These are phyloP conservation scores for Mylabris sibirica DNA, from an alignment of 2,888 invertebrate genomes.

Conservation along the genomic window DNA sequence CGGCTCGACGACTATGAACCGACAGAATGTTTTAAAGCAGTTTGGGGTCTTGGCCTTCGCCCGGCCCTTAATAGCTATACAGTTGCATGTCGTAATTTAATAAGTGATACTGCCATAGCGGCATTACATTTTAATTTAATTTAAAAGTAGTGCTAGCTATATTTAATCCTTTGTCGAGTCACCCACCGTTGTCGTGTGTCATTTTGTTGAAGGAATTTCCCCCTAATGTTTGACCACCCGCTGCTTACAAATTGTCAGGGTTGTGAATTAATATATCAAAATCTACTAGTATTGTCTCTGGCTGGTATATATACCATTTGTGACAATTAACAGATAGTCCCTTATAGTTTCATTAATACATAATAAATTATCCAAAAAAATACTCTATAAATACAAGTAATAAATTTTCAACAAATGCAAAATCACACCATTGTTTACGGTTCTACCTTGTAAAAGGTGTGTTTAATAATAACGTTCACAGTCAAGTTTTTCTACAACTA, in stretches of 20 bases:
- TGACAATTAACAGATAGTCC: conserved; percentile 35
- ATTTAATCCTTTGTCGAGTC: conserved; percentile 54
- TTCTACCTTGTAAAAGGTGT: conserved; percentile 21
- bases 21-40: conserved; percentile 30
- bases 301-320: conserved; percentile 37
- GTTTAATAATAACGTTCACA: conserved; percentile 29
- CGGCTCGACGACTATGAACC: conserved; percentile 25
- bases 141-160: conserved; percentile 53
- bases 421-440: conserved; percentile 9
- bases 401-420: conserved; percentile 19
- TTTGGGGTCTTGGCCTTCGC: conserved; percentile 33
- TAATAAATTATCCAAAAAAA: neutral
- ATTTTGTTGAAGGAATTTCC: conserved; percentile 47
- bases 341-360: neutral
- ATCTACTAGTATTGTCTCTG: conserved; percentile 44
- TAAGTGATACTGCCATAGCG: conserved; percentile 55
- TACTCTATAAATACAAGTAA: neutral
- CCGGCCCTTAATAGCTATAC: conserved; percentile 51
- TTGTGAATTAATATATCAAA: conserved; percentile 57
- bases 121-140: conserved; percentile 59
- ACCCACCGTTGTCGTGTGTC: conserved; percentile 54
- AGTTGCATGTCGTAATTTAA: conserved; percentile 58
- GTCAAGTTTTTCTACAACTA: conserved; percentile 26
- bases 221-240: conserved; percentile 50
- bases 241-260: conserved; percentile 58